Evolutionary conservation across 2,888 invertebrate species (phyloP).

Genomic region (Chironomus riparius): DNA sequence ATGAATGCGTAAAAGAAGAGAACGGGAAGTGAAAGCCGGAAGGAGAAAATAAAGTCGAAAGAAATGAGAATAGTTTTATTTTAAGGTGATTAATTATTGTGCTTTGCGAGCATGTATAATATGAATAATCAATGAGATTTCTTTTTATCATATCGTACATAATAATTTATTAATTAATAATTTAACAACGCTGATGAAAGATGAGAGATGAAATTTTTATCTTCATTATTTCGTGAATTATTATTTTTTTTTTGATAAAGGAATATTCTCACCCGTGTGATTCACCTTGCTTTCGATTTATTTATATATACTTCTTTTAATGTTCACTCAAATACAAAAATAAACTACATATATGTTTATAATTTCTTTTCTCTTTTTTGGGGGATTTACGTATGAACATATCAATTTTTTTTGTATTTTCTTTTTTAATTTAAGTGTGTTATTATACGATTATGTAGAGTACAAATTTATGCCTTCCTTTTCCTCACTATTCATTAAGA

Average conservation of each 20-base stretch:
- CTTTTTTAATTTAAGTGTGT: not conserved
- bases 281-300: constrained; percentile 20
- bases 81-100: not conserved
- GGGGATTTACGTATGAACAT: not conserved
- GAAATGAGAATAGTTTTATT: not conserved
- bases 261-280: constrained; percentile 21
- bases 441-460: not conserved
- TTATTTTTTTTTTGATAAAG: not conserved
- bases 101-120: not conserved
- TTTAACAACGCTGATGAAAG: not conserved
- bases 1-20: not conserved
- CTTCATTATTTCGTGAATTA: not conserved
- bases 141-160: not conserved
- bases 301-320: not conserved
- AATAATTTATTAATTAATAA: not conserved
- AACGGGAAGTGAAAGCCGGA: not conserved
- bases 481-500: no score
- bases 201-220: not conserved
- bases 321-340: constrained; percentile 15
- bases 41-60: not conserved
- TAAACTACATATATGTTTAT: not conserved
- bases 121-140: not conserved
- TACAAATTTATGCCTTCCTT: no score
- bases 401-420: not conserved
- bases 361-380: not conserved